These are phyloP conservation scores for Nannospalax galili DNA, from an alignment of 2,113 vertebrate species.

Conservation along the genomic window DNA sequence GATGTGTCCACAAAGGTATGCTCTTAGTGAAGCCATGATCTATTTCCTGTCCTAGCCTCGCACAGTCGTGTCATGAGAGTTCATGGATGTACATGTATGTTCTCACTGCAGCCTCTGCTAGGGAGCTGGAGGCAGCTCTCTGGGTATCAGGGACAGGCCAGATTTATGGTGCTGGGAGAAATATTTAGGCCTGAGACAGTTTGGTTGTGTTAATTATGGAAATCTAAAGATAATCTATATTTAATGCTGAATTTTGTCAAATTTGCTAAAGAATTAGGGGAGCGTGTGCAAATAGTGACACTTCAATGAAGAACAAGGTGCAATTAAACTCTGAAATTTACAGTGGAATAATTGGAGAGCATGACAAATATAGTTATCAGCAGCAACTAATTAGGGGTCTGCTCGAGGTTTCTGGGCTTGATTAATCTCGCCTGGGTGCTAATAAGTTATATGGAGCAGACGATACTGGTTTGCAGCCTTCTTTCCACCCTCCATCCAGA, in stretches of 20 bases:
- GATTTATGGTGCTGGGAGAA: conserved; percentile 83
- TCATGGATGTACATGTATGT: neutral
- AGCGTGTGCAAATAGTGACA: conserved; percentile 85
- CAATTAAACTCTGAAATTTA: conserved; percentile 89
- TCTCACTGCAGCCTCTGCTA: neutral
- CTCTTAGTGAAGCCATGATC: neutral
- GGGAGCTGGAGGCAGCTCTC: conserved; percentile 24
- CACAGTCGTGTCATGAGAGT: neutral
- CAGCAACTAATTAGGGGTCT: conserved; percentile 88
- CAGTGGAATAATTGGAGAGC: conserved; percentile 89
- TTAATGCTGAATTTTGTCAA: conserved; percentile 89
- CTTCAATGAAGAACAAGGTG: conserved; percentile 89
- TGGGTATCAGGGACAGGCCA: conserved; percentile 49
- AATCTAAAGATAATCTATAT: conserved; percentile 90
- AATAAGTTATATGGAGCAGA: conserved; percentile 83
- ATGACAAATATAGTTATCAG: conserved; percentile 92
- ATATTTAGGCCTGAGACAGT: conserved; percentile 84
- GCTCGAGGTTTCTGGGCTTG: conserved; percentile 86
- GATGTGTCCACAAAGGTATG: neutral
- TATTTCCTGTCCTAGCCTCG: neutral
- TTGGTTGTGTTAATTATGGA: conserved; percentile 89
- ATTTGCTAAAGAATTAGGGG: conserved; percentile 85
- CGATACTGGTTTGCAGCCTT: conserved; percentile 16
- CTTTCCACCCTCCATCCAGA: conserved; percentile 7
- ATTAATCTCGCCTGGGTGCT: conserved; percentile 88